Evolutionary conservation across 2,797 vertebrate genomes (phyloP).

Genomic region (Hyperoplus lanceolatus): DNA sequence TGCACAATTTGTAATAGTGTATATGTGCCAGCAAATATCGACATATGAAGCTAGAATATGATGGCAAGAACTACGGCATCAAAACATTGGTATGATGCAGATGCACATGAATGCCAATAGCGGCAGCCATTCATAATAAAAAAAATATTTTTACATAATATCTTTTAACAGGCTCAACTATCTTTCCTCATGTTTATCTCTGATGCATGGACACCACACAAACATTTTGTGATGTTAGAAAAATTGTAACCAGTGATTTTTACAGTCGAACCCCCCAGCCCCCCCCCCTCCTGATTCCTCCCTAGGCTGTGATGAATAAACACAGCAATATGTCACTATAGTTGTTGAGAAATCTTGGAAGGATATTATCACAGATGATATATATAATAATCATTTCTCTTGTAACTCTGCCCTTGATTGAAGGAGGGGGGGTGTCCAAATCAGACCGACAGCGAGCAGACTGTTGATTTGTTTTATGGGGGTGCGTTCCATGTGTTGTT

Average conservation of each 20-base stretch:
- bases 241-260: background rate
- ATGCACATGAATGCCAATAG: no score
- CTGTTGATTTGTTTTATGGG: constrained; percentile 40
- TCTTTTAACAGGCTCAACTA: background rate
- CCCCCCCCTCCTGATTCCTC: background rate
- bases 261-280: background rate
- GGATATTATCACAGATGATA: constrained; percentile 33
- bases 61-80: no score
- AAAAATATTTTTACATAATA: no score
- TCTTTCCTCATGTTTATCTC: background rate
- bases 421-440: constrained; percentile 14
- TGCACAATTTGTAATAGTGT: no score
- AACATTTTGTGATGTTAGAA: background rate
- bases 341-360: background rate
- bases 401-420: constrained; percentile 27
- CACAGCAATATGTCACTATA: constrained; percentile 27
- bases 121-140: no score
- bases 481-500: constrained; percentile 37
- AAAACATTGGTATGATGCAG: no score
- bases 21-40: no score
- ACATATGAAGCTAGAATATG: no score
- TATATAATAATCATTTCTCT: constrained; percentile 28
- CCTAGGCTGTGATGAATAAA: background rate
- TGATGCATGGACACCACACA: background rate
- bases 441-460: constrained; percentile 43